Evolutionary conservation across 2,888 invertebrate genomes (phyloP), one percentile per base, ranked within the genome.

Genomic region (Mamestra brassicae): DNA sequence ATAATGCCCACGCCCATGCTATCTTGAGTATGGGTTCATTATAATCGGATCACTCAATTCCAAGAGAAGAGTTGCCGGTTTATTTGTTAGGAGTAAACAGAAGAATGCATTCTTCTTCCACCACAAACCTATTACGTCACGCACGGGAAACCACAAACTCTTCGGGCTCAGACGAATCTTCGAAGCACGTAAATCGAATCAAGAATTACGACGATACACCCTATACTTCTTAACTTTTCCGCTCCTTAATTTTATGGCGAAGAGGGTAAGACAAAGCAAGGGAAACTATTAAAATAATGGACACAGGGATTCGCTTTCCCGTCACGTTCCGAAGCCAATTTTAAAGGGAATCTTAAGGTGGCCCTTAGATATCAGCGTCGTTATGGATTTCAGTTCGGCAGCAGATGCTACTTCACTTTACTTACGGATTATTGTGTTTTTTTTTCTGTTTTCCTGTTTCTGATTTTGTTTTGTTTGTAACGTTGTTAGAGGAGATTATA

Each of bases 301-400:
- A 81, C 84, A 86, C 82, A 74, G 82, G 88, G 89, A 89, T 94
- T 91, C 86, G 89, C 80, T 88, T 90, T 90, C 95, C 79, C 84
- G 90, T 92, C 95, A 95, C 95, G 95, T 95, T 38, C 65, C 36
- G 81, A 83, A 88, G 91, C 93, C 93, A 93, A 94, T 94, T 95
- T 94, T 93, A 93, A 92, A 93, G 92, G 92, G 87, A 89, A 87
- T 81, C 82, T 76, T 85, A 83, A 76, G 84, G 84, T 76, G 38
- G 74, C 82, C 75, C 75, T 67, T 83, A 75, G 78, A 78, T 85
- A 84, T 87, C 89, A 90, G 88, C 85, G 87, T 87, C 88, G 85
- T 89, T 89, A 91, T 91, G 88, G 90, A 89, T 88, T 89, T 87
- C 85, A 80, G 85, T 85, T 85, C 81, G 81, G 87, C 76, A 88